Evolutionary conservation across 2,113 vertebrate species (phyloP).

Genomic region (Columbina picui): DNA sequence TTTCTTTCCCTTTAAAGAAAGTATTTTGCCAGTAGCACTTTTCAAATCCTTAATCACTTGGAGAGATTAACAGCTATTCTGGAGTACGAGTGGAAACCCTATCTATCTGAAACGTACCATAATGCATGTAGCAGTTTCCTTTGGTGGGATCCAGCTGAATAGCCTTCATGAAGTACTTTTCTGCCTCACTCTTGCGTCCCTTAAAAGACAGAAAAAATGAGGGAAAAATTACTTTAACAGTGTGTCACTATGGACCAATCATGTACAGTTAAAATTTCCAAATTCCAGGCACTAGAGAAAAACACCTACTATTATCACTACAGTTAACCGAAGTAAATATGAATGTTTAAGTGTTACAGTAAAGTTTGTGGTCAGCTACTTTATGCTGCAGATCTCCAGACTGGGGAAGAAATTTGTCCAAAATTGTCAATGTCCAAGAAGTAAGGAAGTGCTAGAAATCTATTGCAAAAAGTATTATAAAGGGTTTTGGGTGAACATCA

Average conservation of each 20-base stretch:
- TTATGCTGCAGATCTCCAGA: neutral
- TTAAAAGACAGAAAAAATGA: constrained; percentile 69
- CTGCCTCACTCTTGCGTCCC: constrained; percentile 94
- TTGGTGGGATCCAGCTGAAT: constrained; percentile 96
- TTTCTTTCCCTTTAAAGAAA: neutral
- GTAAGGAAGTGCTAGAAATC: neutral
- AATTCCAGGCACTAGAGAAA: neutral
- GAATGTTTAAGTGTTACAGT: neutral
- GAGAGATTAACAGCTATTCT: constrained; percentile 21
- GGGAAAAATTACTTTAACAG: neutral
- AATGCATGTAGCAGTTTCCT: constrained; percentile 99
- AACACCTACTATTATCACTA: constrained; percentile 8
- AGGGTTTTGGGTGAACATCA: neutral
- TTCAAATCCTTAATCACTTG: constrained; percentile 26
- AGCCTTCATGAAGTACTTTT: constrained; percentile 94
- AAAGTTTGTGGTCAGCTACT: constrained; percentile 15
- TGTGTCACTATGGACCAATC: neutral
- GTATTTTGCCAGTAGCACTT: neutral
- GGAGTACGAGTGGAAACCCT: neutral
- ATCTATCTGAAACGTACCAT: constrained; percentile 82
- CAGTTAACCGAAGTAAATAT: neutral
- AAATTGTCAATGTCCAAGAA: neutral
- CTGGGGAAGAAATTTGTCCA: neutral
- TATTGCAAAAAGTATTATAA: neutral
- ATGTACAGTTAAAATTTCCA: neutral